phyloP scores from a whole-genome alignment of 2,888 invertebrate genomes.

The Alloscopus bannaensis region DNA sequence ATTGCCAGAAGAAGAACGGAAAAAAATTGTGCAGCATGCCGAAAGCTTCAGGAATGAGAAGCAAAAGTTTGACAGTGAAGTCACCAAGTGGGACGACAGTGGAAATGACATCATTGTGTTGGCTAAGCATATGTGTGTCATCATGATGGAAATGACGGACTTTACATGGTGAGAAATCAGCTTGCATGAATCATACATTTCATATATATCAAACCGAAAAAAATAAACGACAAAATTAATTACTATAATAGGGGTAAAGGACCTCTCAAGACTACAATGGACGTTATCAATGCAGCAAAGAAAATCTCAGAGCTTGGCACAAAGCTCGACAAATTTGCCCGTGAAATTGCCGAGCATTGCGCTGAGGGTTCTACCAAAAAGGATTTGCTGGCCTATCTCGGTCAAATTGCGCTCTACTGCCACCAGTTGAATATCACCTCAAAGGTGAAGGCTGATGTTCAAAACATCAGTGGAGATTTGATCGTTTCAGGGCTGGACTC shows the following conservation, averaged over 20 bases:
- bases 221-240: constrained; percentile 1
- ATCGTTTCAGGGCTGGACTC: constrained; percentile 80
- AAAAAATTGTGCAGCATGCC: constrained; percentile 94
- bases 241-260: constrained; percentile 77
- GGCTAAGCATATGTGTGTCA: constrained; percentile 91
- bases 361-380: constrained; percentile 79
- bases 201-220: too few relatives aligned
- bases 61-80: constrained; percentile 97
- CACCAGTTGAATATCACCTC: constrained; percentile 81
- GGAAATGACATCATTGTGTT: constrained; percentile 98
- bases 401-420: constrained; percentile 79
- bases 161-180: constrained; percentile 88
- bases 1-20: constrained; percentile 98
- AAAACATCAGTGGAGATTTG: constrained; percentile 80
- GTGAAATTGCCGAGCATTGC: constrained; percentile 79
- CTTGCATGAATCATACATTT: neutral
- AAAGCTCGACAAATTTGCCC: constrained; percentile 78
- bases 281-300: constrained; percentile 80
- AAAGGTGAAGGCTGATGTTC: constrained; percentile 81
- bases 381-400: constrained; percentile 79
- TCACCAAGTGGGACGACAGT: constrained; percentile 99
- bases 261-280: constrained; percentile 80
- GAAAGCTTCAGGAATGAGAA: constrained; percentile 96
- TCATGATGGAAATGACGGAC: constrained; percentile 99
- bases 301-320: constrained; percentile 80